Evolutionary conservation across 1,140 invertebrate species (phyloP).

Genomic region (Hirudo medicinalis): DNA sequence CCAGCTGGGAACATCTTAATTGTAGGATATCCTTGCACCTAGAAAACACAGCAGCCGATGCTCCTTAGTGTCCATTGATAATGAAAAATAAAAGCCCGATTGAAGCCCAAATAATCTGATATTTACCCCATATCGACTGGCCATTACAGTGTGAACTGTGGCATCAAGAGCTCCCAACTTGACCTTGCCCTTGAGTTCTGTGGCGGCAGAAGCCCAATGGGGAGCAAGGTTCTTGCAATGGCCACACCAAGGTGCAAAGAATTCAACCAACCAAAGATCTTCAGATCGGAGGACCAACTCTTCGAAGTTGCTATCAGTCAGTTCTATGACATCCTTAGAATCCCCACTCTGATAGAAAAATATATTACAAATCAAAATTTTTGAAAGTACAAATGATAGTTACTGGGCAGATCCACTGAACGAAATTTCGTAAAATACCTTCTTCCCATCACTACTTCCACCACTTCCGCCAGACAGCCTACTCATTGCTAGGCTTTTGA

Average conservation of each 20-base stretch:
- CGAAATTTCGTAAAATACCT: slow-evolving; percentile 28
- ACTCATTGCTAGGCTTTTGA: slow-evolving; percentile 54
- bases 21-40: slow-evolving; percentile 84
- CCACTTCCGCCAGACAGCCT: slow-evolving; percentile 42
- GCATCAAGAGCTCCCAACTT: slow-evolving; percentile 93
- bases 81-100: no score
- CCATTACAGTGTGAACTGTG: slow-evolving; percentile 70
- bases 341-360: slow-evolving; percentile 35
- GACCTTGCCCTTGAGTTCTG: slow-evolving; percentile 76
- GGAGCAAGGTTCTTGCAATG: slow-evolving; percentile 89
- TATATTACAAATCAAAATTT: no score
- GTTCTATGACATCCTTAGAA: slow-evolving; percentile 67
- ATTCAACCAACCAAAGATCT: slow-evolving; percentile 90
- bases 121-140: slow-evolving; percentile 43
- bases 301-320: slow-evolving; percentile 89
- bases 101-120: background rate
- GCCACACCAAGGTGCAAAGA: slow-evolving; percentile 70
- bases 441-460: slow-evolving; percentile 30
- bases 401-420: no score
- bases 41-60: background rate
- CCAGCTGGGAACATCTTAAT: slow-evolving; percentile 86
- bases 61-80: no score
- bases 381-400: no score
- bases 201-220: slow-evolving; percentile 83
- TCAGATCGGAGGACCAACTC: slow-evolving; percentile 73